Conservation (phyloP, 2,888 invertebrate genomes). For the Cataglyphis altisquamis region DNA sequence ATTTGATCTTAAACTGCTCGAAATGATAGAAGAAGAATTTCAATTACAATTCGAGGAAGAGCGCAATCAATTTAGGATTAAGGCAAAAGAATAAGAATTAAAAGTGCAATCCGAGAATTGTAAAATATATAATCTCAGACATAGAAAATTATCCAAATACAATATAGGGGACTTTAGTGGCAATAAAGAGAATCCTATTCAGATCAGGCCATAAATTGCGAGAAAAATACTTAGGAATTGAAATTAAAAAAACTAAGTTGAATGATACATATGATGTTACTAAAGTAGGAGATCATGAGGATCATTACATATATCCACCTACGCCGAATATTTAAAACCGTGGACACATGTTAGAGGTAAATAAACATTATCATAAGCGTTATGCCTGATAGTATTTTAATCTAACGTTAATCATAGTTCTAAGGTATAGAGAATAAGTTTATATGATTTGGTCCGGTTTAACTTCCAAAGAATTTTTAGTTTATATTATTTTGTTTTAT, state of each 20-base stretch:
- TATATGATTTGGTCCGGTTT: too few species aligned
- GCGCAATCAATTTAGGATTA: conserved; percentile 10
- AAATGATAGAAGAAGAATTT: conserved; percentile 24
- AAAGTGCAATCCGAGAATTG: conserved; percentile 46
- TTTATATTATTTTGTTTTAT: too few species aligned
- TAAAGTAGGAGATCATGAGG: conserved; percentile 4
- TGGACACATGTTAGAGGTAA: not conserved
- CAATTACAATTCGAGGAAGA: conserved; percentile 24
- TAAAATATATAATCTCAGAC: conserved; percentile 45
- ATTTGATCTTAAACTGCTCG: conserved; percentile 3
- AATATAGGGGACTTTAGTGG: conserved; percentile 25
- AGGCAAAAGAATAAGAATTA: conserved; percentile 33
- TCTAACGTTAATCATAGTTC: too few species aligned
- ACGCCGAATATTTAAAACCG: conserved; percentile 46
- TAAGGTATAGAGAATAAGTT: too few species aligned
- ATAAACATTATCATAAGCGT: too few species aligned
- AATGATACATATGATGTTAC: conserved; percentile 55
- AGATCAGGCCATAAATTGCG: conserved; percentile 48
- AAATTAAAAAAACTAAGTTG: conserved; percentile 34
- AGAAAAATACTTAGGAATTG: conserved; percentile 52
- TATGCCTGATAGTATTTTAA: too few species aligned
- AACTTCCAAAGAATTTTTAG: too few species aligned
- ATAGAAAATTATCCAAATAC: not conserved
- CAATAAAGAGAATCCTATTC: conserved; percentile 53
- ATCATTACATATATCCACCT: not conserved